Evolutionary conservation across 1,140 invertebrate species (phyloP).

Genomic region (Glossosoma conforme): DNA sequence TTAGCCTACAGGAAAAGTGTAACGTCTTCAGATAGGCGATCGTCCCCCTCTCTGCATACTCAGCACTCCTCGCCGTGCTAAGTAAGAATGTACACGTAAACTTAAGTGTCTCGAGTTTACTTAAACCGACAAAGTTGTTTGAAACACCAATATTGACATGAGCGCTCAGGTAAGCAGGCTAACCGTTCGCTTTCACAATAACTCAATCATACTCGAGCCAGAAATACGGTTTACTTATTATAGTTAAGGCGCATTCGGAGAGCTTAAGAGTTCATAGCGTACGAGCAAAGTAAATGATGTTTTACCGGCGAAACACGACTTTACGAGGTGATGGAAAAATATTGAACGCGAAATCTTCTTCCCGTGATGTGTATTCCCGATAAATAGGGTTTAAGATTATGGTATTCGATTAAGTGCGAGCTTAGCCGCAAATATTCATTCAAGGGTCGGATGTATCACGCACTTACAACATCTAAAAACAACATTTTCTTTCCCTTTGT

Average conservation of each 20-base stretch:
- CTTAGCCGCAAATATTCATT: too few species aligned
- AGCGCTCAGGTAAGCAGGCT: conserved; percentile 24
- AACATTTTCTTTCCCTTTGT: too few species aligned
- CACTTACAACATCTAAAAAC: too few species aligned
- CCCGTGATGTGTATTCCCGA: too few species aligned
- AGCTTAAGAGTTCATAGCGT: conserved; percentile 2
- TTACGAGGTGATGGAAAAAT: not conserved
- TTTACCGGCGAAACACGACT: not conserved
- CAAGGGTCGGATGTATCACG: too few species aligned
- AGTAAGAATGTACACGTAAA: conserved; percentile 24
- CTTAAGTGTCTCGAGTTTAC: conserved; percentile 26
- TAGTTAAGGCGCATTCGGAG: not conserved
- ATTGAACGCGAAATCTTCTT: too few species aligned
- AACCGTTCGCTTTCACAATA: conserved; percentile 25
- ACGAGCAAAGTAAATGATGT: not conserved
- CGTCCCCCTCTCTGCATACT: conserved; percentile 4
- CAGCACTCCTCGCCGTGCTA: conserved; percentile 7
- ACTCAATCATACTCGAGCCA: conserved; percentile 22
- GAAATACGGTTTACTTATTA: not conserved
- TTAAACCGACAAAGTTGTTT: conserved; percentile 27
- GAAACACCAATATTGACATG: conserved; percentile 27
- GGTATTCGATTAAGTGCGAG: too few species aligned
- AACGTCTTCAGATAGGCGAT: conserved; percentile 20
- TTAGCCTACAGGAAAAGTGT: too few species aligned
- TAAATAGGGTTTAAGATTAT: too few species aligned